These are phyloP conservation scores for Pseudochaenichthys georgianus DNA, from an alignment of 2,797 vertebrate species.

Conservation along the genomic window DNA sequence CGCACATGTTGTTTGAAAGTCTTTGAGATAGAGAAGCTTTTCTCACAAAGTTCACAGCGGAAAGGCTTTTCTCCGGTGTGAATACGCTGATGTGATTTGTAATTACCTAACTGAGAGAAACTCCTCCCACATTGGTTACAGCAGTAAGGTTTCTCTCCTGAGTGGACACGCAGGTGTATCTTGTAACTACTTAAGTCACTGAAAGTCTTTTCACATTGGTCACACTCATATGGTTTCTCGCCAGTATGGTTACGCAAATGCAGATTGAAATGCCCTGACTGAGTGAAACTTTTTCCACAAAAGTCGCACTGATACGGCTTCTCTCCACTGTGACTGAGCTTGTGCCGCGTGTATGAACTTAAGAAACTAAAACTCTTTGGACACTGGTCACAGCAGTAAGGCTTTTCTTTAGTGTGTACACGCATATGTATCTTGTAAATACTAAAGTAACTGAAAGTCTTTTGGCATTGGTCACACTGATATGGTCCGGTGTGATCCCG, in stretches of 20 bases:
- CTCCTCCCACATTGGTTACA: slow-evolving; percentile 54
- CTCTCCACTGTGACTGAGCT: slow-evolving; percentile 55
- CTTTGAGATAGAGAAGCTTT: slow-evolving; percentile 45
- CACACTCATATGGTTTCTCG: slow-evolving; percentile 55
- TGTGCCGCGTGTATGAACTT: slow-evolving; percentile 56
- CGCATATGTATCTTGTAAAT: slow-evolving; percentile 60
- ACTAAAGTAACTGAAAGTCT: slow-evolving; percentile 52
- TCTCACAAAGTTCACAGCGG: slow-evolving; percentile 41
- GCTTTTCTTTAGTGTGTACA: slow-evolving; percentile 58
- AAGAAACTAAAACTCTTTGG: slow-evolving; percentile 58
- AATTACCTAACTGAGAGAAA: slow-evolving; percentile 54
- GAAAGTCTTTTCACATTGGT: slow-evolving; percentile 54
- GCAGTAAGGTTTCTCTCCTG: slow-evolving; percentile 59
- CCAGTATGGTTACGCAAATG: slow-evolving; percentile 57
- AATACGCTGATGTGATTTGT: slow-evolving; percentile 50
- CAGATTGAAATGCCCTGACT: slow-evolving; percentile 47
- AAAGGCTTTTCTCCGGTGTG: slow-evolving; percentile 59
- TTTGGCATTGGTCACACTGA: slow-evolving; percentile 52
- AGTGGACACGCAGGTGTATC: slow-evolving; percentile 55
- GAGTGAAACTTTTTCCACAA: slow-evolving; percentile 56
- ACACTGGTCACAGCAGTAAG: slow-evolving; percentile 53
- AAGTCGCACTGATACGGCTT: slow-evolving; percentile 61
- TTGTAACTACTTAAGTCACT: slow-evolving; percentile 47
- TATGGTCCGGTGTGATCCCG: slow-evolving; percentile 40
- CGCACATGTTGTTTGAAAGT: slow-evolving; percentile 42